Evolutionary conservation across 2,113 vertebrate species (phyloP), one percentile per base, ranked within the genome.

Genomic region (Corythoichthys intestinalis): DNA sequence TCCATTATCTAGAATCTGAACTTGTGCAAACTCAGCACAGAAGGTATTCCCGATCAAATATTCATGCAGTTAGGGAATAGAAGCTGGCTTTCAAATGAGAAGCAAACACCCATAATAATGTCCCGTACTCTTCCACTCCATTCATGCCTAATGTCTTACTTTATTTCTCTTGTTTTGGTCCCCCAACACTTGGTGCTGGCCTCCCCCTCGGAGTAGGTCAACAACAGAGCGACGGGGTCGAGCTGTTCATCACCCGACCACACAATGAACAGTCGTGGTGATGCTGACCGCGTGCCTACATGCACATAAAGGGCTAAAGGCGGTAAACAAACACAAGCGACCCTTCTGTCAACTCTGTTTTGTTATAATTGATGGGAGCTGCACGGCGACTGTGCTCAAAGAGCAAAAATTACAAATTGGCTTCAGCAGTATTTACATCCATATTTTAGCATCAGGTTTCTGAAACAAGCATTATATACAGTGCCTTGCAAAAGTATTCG

Each of bases 291-390:
- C 38, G 54, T 48, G 8, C 41, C 65, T 58, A 58, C n/a, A 41
- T 39, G 4, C 48, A 73, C 59, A 81, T 73, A 86, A 71, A 80
- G 68, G 73, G 66, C 67, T 67, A 59, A 66, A 67, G 59, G 67
- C 63, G 17, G 77, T 65, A 81, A 85, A 83, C 67, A 87, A 80
- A 76, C 78, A 77, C 66, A 39, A 48, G 57, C 70, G 75, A 79
- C 77, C 79, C 59, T 53, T 66, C 49, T 0, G 71, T 79, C 69
- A 80, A 79, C 75, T 39, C 63, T 6, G 48, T 47, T 68, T 76
- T 79, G 72, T 77, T 69, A 46, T 14, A 70, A 62, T 72, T 70
- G 67, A 39, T 44, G 48, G 38, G n/a, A 46, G 52, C 17, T 58
- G 12, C 10, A 46, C 54, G 17, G 59, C 5, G 17, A n/a, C 9